phyloP scores from a whole-genome alignment of 1,140 invertebrate genomes.

The Drosophila chauvacae region DNA sequence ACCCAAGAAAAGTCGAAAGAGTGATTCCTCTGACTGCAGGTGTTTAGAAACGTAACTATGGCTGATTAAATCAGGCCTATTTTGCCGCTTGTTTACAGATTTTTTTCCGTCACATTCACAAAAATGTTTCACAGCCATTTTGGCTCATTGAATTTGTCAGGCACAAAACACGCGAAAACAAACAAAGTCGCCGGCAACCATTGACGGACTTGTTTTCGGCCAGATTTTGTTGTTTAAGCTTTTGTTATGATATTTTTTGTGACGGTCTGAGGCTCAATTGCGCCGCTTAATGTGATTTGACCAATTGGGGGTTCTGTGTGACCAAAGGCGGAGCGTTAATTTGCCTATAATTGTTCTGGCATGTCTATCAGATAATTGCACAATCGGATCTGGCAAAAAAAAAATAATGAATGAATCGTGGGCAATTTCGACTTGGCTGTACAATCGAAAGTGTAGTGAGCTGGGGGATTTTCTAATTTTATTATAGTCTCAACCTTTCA shows the following conservation, averaged over 20 bases:
- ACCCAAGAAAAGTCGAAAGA: no score
- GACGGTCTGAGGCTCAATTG: slow-evolving; percentile 46
- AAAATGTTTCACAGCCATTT: slow-evolving; percentile 68
- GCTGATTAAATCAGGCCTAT: slow-evolving; percentile 69
- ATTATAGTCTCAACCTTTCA: slow-evolving; percentile 34
- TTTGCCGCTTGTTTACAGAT: slow-evolving; percentile 59
- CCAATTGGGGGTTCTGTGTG: slow-evolving; percentile 63
- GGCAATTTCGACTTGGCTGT: slow-evolving; percentile 8
- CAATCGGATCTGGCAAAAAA: slow-evolving; percentile 33
- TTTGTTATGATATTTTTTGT: slow-evolving; percentile 25
- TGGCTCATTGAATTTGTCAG: slow-evolving; percentile 67
- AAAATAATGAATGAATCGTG: slow-evolving; percentile 43
- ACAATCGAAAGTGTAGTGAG: slow-evolving; percentile 16
- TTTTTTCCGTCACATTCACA: slow-evolving; percentile 74
- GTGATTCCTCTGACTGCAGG: neutral
- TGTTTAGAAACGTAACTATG: slow-evolving; percentile 20
- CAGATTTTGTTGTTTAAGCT: slow-evolving; percentile 32
- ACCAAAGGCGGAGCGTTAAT: slow-evolving; percentile 62
- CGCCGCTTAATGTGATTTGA: slow-evolving; percentile 68
- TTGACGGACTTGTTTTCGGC: slow-evolving; percentile 55
- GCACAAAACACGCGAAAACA: slow-evolving; percentile 42
- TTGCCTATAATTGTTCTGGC: slow-evolving; percentile 69
- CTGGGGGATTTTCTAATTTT: slow-evolving; percentile 20
- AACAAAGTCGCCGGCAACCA: slow-evolving; percentile 51
- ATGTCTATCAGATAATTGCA: slow-evolving; percentile 47